These are phyloP conservation scores for Mesaphorura yosii DNA, from an alignment of 1,140 invertebrate genomes.

Conservation along the genomic window DNA sequence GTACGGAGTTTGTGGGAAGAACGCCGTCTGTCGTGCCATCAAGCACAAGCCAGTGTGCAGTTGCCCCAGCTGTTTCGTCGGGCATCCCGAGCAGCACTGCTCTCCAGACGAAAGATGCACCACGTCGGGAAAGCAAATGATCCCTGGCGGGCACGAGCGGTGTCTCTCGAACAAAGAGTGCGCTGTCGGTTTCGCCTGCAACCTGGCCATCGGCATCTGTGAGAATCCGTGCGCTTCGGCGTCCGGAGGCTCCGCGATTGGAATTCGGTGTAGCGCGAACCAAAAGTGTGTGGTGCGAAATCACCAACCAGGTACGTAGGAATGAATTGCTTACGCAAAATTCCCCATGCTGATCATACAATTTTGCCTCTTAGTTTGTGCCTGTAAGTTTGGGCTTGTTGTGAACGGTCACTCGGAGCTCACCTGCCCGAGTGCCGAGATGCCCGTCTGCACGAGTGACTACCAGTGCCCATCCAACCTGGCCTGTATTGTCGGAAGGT, in stretches of 20 bases:
- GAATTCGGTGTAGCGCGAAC: constrained; percentile 57
- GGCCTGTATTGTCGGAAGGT: constrained; percentile 66
- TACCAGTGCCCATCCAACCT: constrained; percentile 73
- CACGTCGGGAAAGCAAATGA: constrained; percentile 20
- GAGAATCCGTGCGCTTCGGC: constrained; percentile 57
- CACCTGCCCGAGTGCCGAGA: constrained; percentile 59
- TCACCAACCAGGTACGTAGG: constrained; percentile 44
- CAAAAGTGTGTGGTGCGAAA: constrained; percentile 77
- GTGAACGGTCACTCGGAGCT: constrained; percentile 71
- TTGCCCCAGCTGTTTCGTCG: constrained; percentile 74
- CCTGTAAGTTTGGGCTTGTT: constrained; percentile 75
- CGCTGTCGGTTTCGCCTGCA: constrained; percentile 59
- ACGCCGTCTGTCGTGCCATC: constrained; percentile 41
- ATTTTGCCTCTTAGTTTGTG: no score
- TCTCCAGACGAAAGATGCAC: constrained; percentile 61
- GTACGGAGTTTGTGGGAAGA: constrained; percentile 55
- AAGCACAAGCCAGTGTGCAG: constrained; percentile 44
- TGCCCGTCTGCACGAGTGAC: constrained; percentile 62
- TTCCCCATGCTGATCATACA: no score
- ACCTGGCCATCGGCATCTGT: constrained; percentile 53
- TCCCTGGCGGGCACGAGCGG: constrained; percentile 14
- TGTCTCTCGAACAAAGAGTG: constrained; percentile 60
- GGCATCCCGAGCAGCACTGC: constrained; percentile 62
- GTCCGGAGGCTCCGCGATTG: constrained; percentile 30
- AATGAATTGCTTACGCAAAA: no score